phyloP scores from a whole-genome alignment of 2,113 vertebrate genomes.

The Colistium nudipinnis region DNA sequence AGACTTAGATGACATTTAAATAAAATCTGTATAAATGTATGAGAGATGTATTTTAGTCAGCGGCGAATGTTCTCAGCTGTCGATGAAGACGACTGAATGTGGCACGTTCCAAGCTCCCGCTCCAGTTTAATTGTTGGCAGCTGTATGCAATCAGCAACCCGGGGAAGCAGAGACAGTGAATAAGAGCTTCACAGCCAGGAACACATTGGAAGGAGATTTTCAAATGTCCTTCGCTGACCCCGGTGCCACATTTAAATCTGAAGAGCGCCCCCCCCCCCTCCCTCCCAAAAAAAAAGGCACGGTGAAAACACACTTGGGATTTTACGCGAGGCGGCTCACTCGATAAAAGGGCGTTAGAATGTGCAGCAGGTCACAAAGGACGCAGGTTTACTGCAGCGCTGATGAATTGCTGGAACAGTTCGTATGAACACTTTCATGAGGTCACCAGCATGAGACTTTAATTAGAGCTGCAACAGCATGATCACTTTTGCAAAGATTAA shows the following conservation, averaged over 20 bases:
- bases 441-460: neutral
- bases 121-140: constrained; percentile 64
- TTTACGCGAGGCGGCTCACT: neutral
- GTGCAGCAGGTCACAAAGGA: constrained; percentile 15
- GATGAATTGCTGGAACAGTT: neutral
- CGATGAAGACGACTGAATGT: neutral
- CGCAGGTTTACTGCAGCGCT: neutral
- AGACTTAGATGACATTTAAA: neutral
- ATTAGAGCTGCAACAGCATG: neutral
- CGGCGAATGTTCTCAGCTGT: constrained; percentile 1
- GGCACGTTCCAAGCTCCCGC: constrained; percentile 26
- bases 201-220: constrained; percentile 24
- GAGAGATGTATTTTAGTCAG: neutral
- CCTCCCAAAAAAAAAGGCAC: neutral
- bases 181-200: constrained; percentile 43
- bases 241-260: constrained; percentile 17
- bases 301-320: neutral
- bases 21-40: neutral
- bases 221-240: constrained; percentile 41
- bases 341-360: constrained; percentile 11
- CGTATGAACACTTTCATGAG: neutral
- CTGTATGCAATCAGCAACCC: constrained; percentile 75
- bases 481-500: constrained; percentile 1
- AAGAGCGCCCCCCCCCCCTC: neutral
- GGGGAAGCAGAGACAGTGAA: constrained; percentile 57